Conservation (phyloP, 2,888 invertebrate species). For the Drosophila rellima region DNA sequence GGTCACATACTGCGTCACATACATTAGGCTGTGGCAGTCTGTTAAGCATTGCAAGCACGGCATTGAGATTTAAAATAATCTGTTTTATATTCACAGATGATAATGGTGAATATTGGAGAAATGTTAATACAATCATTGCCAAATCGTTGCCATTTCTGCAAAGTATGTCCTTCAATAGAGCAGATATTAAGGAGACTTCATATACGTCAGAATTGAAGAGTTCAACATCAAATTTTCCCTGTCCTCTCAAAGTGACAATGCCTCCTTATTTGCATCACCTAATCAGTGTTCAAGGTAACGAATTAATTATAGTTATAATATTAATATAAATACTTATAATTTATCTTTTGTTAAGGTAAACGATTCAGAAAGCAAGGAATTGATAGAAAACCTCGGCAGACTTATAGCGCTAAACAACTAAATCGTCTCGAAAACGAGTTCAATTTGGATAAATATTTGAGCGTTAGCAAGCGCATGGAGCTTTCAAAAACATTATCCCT, state of each 20-base stretch:
- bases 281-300: constrained; percentile 88
- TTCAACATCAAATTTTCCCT: constrained; percentile 1
- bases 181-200: constrained; percentile 11
- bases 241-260: constrained; percentile 83
- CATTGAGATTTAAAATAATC: neutral
- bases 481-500: constrained; percentile 93
- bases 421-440: constrained; percentile 97
- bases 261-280: constrained; percentile 85
- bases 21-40: too few species aligned
- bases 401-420: constrained; percentile 97
- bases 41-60: too few species aligned
- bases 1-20: too few species aligned
- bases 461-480: constrained; percentile 97
- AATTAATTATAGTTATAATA: neutral
- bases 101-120: constrained; percentile 20
- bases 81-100: constrained; percentile 25
- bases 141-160: constrained; percentile 25
- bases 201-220: neutral
- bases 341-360: constrained; percentile 87
- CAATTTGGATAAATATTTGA: constrained; percentile 97
- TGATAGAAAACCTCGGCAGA: constrained; percentile 97
- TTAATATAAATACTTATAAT: neutral
- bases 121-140: constrained; percentile 6
- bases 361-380: constrained; percentile 94
- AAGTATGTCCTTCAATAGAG: constrained; percentile 11